A percentile compares a stretch with the other conserved stretches of the same genome.
These are phyloP conservation scores for Lepas anatifera DNA, from an alignment of 2,888 invertebrate genomes.

Conservation along the genomic window DNA sequence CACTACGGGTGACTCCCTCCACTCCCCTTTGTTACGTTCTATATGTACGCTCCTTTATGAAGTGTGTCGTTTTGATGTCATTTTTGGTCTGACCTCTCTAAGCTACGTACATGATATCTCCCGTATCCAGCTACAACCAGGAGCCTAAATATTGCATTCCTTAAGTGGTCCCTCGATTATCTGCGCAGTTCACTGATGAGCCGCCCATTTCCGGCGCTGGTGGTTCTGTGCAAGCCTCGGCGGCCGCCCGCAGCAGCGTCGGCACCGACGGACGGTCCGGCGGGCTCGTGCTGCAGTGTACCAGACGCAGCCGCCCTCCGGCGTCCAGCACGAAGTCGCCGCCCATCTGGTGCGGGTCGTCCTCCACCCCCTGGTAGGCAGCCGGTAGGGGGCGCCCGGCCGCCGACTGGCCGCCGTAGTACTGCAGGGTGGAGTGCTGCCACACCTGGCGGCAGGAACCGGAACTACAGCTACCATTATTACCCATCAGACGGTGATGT, in stretches of 20 bases:
- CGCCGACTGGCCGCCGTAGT: slow-evolving; percentile 17
- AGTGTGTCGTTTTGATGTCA: no score
- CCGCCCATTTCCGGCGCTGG: neutral
- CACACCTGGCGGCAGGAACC: slow-evolving; percentile 21
- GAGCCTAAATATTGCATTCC: no score
- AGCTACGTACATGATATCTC: no score
- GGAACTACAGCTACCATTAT: no score
- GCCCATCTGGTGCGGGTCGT: slow-evolving; percentile 28
- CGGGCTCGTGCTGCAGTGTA: neutral
- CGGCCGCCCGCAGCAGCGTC: neutral
- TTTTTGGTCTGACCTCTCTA: no score
- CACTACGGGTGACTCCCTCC: no score
- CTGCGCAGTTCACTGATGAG: neutral
- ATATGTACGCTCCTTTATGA: no score
- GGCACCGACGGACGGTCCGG: neutral
- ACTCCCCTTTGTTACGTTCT: no score
- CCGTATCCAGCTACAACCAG: no score
- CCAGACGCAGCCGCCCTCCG: neutral
- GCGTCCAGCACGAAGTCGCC: slow-evolving; percentile 24
- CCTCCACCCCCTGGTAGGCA: slow-evolving; percentile 23
- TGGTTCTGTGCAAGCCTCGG: neutral
- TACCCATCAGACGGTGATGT: no score
- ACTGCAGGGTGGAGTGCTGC: slow-evolving; percentile 18
- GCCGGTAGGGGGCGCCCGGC: slow-evolving; percentile 19
- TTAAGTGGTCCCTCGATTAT: no score